Evolutionary conservation across 2,113 vertebrate species (phyloP), one percentile per base, ranked within the genome.

Genomic region (Cyanoramphus novaezelandiae): DNA sequence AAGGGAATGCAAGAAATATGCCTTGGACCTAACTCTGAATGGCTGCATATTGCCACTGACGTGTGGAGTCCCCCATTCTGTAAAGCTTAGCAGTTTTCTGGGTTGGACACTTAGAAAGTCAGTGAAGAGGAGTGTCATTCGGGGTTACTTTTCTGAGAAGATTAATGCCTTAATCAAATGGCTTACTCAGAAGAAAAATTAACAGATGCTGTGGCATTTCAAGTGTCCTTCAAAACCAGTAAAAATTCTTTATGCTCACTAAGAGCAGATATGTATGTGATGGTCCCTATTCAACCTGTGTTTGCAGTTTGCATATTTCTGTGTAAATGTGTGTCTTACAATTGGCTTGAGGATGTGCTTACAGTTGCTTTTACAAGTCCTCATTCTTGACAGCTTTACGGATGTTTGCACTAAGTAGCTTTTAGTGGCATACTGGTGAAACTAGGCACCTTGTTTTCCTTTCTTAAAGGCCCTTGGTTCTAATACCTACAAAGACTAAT

Each of bases 351-450:
- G 95, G 95, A 96, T 95, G 95, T 96, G 65, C 93, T 96, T 93
- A 94, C 94, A 95, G 93, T 97, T 97, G 93, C 97, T 96, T 98
- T 97, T 96, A 93, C 95, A 95, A 97, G 96, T 86, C 94, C 93
- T 97, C 92, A 95, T 95, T 97, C 95, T 96, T 97, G 93, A 97
- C 97, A 97, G 96, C 86, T 98, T 98, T 95, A 98, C 96, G 98
- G 97, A 98, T 97, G 97, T 98, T 98, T 98, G 98, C 96, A 95
- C 98, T 98, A 97, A 98, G 97, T 97, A 97, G 97, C 96, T 98
- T 97, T 98, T 97, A 97, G 95, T 91, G 95, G 90, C 95, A 88
- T 82, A 94, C 93, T 97, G 96, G 94, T 97, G 96, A 97, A 97
- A 97, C 96, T 86, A 97, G 97, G 96, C 97, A 95, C 96, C 90